Evolutionary conservation across 2,888 invertebrate species (phyloP).

Genomic region (Stenodera caucasica): DNA sequence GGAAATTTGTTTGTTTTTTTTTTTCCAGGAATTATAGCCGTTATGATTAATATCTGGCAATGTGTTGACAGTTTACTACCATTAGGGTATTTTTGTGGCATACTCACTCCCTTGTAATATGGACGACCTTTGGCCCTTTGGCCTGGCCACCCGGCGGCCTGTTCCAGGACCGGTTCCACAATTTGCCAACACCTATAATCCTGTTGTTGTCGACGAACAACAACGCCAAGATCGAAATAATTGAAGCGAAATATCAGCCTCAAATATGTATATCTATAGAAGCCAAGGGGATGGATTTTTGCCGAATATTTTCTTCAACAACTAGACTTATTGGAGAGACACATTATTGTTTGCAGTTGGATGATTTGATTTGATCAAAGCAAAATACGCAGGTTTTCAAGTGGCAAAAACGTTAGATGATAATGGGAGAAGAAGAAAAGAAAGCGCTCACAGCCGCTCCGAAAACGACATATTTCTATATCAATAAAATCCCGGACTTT

Average conservation of each 20-base stretch:
- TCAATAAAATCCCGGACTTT: no score
- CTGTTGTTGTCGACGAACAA: constrained; percentile 22
- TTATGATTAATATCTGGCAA: constrained; percentile 56
- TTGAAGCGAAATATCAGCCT: constrained; percentile 9
- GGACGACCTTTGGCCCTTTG: constrained; percentile 47
- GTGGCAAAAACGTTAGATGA: constrained; percentile 25
- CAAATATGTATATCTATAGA: no score
- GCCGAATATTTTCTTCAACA: background rate
- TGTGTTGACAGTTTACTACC: constrained; percentile 57
- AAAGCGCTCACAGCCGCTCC: no score
- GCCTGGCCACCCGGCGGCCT: constrained; percentile 43
- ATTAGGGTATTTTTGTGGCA: constrained; percentile 57
- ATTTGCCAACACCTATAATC: constrained; percentile 53
- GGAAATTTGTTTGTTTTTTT: no score
- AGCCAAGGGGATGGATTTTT: background rate
- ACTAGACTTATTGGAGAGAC: constrained; percentile 6
- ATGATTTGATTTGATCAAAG: constrained; percentile 40
- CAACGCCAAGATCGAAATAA: constrained; percentile 15
- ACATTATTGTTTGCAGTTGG: constrained; percentile 39
- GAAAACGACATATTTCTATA: no score
- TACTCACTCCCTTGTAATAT: constrained; percentile 56
- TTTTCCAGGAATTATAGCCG: no score
- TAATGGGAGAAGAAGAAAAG: no score
- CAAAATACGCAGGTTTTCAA: constrained; percentile 25
- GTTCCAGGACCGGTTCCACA: constrained; percentile 47